phyloP scores from a whole-genome alignment of 35 echinoderm and acorn worm genomes.

The Heliocidaris tuberculata region DNA sequence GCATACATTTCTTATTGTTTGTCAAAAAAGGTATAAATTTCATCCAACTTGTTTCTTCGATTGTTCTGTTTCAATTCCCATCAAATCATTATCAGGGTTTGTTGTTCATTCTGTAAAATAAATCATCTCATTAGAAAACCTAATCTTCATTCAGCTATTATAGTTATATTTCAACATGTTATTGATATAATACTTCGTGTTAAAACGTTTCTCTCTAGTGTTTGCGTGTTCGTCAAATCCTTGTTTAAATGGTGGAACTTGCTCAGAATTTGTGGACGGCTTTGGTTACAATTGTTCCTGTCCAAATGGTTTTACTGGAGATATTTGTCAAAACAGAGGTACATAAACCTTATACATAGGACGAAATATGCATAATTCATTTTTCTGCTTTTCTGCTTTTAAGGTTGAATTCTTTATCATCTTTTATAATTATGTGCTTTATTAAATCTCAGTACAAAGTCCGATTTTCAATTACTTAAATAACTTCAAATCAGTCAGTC shows the following conservation, averaged over 20 bases:
- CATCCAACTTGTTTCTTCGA: too few relatives aligned
- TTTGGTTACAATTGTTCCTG: conserved; percentile 41
- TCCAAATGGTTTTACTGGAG: conserved; percentile 42
- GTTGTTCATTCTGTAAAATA: background rate
- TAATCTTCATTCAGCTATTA: too few relatives aligned
- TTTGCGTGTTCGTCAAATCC: conserved; percentile 34
- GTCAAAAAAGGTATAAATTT: too few relatives aligned
- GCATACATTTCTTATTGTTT: too few relatives aligned
- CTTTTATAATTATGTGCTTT: background rate
- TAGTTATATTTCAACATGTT: too few relatives aligned
- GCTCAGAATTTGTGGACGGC: background rate
- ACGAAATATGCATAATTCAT: background rate
- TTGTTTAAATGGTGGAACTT: conserved; percentile 33
- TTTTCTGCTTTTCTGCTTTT: background rate
- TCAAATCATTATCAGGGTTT: background rate
- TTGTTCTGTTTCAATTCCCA: too few relatives aligned
- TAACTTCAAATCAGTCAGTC: too few relatives aligned
- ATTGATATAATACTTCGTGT: background rate
- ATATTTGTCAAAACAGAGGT: conserved; percentile 63
- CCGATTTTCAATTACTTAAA: background rate
- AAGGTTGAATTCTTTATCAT: background rate
- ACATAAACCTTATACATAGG: background rate
- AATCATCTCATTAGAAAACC: background rate
- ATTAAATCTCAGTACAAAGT: background rate
- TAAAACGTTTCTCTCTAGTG: background rate